Percentiles rank a stretch among this genome's conserved stretches.
These are phyloP conservation scores for Bembecia ichneumoniformis DNA, from an alignment of 2,888 invertebrate genomes.

Conservation along the genomic window DNA sequence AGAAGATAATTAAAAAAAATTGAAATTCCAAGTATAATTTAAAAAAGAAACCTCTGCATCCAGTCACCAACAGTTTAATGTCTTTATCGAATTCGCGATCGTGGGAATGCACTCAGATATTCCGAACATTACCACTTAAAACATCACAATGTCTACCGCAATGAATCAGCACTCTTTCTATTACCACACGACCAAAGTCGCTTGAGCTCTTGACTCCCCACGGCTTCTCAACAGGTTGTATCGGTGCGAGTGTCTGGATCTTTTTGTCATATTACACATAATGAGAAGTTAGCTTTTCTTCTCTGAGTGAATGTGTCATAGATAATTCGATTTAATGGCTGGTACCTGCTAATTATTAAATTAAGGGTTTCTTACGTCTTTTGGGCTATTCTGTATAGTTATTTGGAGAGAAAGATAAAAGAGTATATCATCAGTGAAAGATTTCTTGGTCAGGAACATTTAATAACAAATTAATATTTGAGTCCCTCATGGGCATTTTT, in stretches of 20 bases:
- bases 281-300: constrained; percentile 65
- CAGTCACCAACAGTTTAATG: constrained; percentile 5
- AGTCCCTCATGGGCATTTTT: too few relatives aligned
- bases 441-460: too few relatives aligned
- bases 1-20: too few relatives aligned
- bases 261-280: constrained; percentile 36
- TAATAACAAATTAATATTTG: too few relatives aligned
- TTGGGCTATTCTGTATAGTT: too few relatives aligned
- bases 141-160: constrained; percentile 32
- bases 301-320: constrained; percentile 63
- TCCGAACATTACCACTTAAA: constrained; percentile 38
- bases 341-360: constrained; percentile 60
- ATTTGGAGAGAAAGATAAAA: too few relatives aligned
- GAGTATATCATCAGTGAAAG: too few relatives aligned
- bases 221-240: constrained; percentile 4
- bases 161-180: constrained; percentile 54
- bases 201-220: constrained; percentile 13
- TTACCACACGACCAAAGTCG: constrained; percentile 24
- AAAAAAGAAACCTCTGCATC: not conserved
- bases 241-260: constrained; percentile 17
- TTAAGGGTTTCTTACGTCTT: constrained; percentile 32
- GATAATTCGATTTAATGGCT: constrained; percentile 68
- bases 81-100: constrained; percentile 62
- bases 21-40: not conserved
- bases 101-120: constrained; percentile 46